A percentile compares a stretch with the other conserved stretches of the same genome.
phyloP scores from a whole-genome alignment of 2,888 invertebrate species.

The Caradrina clavipalpis region DNA sequence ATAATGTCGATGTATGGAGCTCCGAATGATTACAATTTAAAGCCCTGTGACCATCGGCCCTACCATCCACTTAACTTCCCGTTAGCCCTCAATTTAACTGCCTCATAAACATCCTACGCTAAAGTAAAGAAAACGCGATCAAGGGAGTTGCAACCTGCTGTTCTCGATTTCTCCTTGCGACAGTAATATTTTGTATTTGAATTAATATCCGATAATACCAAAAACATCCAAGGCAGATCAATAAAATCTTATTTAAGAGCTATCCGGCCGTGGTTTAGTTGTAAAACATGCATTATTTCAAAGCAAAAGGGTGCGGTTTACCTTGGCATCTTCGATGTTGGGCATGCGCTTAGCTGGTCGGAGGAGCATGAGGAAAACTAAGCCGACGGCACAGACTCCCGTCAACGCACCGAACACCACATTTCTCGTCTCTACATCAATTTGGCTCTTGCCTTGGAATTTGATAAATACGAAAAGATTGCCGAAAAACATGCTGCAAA shows the following conservation, averaged over 20 bases:
- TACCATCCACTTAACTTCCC: constrained; percentile 23
- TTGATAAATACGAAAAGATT: constrained; percentile 98
- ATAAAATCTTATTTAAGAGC: constrained; percentile 49
- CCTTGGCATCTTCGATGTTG: constrained; percentile 84
- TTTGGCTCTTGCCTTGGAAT: constrained; percentile 95
- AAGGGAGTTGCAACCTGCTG: constrained; percentile 35
- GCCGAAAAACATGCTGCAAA: constrained; percentile 97
- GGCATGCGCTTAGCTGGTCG: constrained; percentile 89
- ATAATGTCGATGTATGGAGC: not conserved
- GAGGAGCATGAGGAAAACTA: constrained; percentile 92
- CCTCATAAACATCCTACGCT: constrained; percentile 38
- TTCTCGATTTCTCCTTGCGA: constrained; percentile 31
- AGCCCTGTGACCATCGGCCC: constrained; percentile 11
- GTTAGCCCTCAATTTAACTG: constrained; percentile 44
- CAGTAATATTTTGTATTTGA: constrained; percentile 38
- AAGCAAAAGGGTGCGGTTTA: constrained; percentile 60
- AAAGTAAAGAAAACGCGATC: constrained; percentile 42
- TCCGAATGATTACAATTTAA: not conserved
- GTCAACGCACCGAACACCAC: constrained; percentile 96
- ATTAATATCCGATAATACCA: constrained; percentile 40
- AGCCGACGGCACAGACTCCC: constrained; percentile 93
- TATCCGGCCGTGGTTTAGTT: constrained; percentile 50
- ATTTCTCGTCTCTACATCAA: constrained; percentile 93
- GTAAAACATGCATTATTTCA: constrained; percentile 37
- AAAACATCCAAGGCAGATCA: constrained; percentile 46